Evolutionary conservation across 92 coral and sea anemone species (phyloP), one percentile per base, ranked within the genome.

Genomic region (Actinostola sp.): DNA sequence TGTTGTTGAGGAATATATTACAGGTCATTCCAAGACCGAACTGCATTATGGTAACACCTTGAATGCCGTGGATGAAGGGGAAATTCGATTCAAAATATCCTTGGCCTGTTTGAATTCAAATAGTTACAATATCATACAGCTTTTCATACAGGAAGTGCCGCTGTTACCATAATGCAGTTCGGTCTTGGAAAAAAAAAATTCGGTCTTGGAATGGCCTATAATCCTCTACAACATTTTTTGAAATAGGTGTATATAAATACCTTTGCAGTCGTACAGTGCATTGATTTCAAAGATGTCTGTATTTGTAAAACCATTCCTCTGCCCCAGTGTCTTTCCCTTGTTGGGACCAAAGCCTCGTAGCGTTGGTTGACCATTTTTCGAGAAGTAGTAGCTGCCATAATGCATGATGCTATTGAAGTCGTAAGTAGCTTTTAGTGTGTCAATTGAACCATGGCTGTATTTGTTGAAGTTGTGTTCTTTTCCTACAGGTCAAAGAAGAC

Each of bases 321-420:
- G 91, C 10, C 98, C 98, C 76, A 93, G 70, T 1, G 23, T 13
- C 9, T 7, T 38, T 21, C 27, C 38, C 12, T 72, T 75, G 41
- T 39, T 50, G 19, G 81, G 66, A 21, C 90, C 65, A 30, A 93
- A 71, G 17, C 89, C 82, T 35, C 59, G 78, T 34, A 93, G 66
- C 3, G 98, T 93, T 26, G 86, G 93, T 24, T 70, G 28, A 24
- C 81, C 82, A 42, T 93, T 90, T 57, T 82, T 85, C 59, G 81
- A 58, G 52, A 93, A 93, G 54, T 85, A 70, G 30, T 78, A 76
- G 7, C 31, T 73, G 23, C 97, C 97, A 75, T 93, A 93, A 45
- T 93, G 98, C 98, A 93, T 90, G 58, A 93, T 73, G 48, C 91
- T 83, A 53, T 93, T 71, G 63, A 65, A 85, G 52, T 93, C 98